Base-by-base conservation (phyloP, 2,888 invertebrate species). In the Thumatha senex region DNA sequence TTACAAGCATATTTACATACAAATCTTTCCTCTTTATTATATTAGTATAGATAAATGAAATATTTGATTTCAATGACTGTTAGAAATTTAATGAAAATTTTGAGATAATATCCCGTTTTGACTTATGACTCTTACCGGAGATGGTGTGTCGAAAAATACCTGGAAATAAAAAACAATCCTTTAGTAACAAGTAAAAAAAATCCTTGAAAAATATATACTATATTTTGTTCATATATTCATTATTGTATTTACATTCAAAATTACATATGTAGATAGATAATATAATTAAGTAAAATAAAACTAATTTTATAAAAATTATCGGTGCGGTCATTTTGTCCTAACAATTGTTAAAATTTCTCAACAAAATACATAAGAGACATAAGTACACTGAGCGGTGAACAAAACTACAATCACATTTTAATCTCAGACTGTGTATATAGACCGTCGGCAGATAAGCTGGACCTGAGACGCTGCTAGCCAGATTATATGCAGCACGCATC, bases 71-170 rank as follows among this genome's bases (percentile, higher is more conserved):
- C 72, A 77, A 77, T 72, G 67, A 61, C 63, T 69, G 56, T 76
- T 78, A 76, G 70, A 79, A 77, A 78, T 79, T 75, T 78, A 80
- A 82, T 69, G 78, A 70, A 72, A 70, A 65, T 82, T 84, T 84
- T 79, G 84, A 82, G 80, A 68, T 76, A 84, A 84, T 78, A 74
- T 68, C 53, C 48, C 58, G 55, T 54, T 67, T 66, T 56, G 69
- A 76, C 57, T 67, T 76, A 60, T 57, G 51, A 54, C 68, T 57
- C 86, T 86, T 84, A 86, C 87, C 82, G 76, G 65, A 67, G 67
- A 72, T 24, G 54, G 60, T 64, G 50, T 78, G 71, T 82, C 83
- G 76, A 77, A 88, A 88, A 90, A 90, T 90, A 90, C 90, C 90
- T 90, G 89, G 39, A 89, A 90, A 74, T 64, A 56, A 33, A 38